phyloP scores from a whole-genome alignment of 2,113 vertebrate species.

The Bos indicus region DNA sequence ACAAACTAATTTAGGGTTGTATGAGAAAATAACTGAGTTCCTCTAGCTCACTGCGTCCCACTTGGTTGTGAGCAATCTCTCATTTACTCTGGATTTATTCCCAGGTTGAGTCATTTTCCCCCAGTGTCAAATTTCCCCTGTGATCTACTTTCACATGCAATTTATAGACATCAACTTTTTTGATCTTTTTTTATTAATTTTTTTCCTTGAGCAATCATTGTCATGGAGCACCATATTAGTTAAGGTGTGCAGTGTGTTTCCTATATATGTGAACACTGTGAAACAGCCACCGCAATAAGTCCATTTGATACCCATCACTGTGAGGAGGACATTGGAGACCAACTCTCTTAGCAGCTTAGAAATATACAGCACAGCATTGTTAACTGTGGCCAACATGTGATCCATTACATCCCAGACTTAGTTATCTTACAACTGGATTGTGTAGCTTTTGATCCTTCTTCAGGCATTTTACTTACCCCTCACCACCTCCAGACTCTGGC shows the following conservation, averaged over 20 bases:
- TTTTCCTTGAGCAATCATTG: neutral
- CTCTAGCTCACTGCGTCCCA: neutral
- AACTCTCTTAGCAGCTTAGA: neutral
- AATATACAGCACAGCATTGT: neutral
- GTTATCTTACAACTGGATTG: neutral
- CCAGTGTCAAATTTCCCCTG: neutral
- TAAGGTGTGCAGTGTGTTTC: neutral
- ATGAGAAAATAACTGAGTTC: neutral
- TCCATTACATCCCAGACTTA: neutral
- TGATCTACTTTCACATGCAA: neutral
- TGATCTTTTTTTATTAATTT: neutral
- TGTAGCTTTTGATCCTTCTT: neutral
- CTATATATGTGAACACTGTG: neutral
- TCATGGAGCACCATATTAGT: neutral
- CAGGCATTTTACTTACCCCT: neutral
- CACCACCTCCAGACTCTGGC: neutral
- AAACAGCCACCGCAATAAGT: neutral
- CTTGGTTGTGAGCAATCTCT: neutral
- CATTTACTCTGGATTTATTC: neutral
- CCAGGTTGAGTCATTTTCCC: neutral
- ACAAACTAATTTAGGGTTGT: neutral
- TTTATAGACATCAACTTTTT: neutral
- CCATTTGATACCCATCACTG: neutral
- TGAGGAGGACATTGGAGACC: neutral
- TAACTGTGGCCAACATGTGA: neutral